Conservation (phyloP, 2,797 vertebrate species). For the Gallinago stenura region DNA sequence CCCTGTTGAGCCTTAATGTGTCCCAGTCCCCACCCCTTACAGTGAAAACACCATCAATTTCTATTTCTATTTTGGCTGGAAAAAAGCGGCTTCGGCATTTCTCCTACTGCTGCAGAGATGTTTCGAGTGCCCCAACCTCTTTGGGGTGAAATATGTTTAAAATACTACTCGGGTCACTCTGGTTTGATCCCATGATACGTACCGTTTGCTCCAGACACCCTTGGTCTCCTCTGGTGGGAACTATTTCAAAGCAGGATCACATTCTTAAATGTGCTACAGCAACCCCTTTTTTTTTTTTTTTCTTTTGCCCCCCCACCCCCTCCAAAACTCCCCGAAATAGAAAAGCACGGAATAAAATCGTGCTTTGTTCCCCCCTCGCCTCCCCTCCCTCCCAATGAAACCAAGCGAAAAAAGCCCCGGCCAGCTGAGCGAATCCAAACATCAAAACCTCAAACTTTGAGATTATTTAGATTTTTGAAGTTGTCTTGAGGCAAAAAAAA, state of each 20-base stretch:
- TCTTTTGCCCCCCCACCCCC: too few relatives aligned
- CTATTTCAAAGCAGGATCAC: not conserved
- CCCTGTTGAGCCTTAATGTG: too few relatives aligned
- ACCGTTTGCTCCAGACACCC: not conserved
- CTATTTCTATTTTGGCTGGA: not conserved
- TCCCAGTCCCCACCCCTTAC: too few relatives aligned
- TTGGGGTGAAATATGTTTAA: not conserved
- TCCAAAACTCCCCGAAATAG: not conserved
- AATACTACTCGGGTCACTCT: not conserved
- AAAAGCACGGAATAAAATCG: not conserved
- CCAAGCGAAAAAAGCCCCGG: not conserved
- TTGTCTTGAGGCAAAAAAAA: not conserved
- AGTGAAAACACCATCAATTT: not conserved
- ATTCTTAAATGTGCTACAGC: not conserved
- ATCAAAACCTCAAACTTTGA: not conserved
- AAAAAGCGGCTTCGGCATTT: not conserved
- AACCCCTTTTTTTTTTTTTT: not conserved
- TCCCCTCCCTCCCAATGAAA: not conserved
- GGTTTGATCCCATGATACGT: not conserved
- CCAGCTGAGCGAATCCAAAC: not conserved
- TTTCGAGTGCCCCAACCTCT: not conserved
- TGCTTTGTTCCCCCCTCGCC: not conserved
- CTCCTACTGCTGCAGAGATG: not conserved
- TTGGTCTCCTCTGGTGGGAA: not conserved
- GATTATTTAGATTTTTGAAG: slow-evolving; percentile 57